A percentile compares a stretch with the other conserved stretches of the same genome.
Evolutionary conservation across 2,113 vertebrate genomes (phyloP).

Genomic region (Psophia crepitans): DNA sequence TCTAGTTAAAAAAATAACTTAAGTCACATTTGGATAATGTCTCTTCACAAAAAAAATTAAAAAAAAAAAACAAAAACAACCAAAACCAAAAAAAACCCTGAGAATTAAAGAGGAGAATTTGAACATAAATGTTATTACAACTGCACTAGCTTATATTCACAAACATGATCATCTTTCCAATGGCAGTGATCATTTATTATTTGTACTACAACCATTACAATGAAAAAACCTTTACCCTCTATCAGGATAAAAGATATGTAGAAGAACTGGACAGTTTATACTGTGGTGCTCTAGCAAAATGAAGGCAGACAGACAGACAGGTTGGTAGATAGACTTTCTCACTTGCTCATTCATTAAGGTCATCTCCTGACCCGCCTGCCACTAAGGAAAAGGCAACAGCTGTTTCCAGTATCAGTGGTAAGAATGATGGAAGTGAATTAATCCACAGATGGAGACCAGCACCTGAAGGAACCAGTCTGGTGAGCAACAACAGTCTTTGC

Average conservation of each 20-base stretch:
- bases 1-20: not conserved
- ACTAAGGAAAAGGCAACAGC: conserved; percentile 61
- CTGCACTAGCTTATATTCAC: not conserved
- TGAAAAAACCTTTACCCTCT: not conserved
- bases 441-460: conserved; percentile 59
- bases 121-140: not conserved
- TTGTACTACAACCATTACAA: not conserved
- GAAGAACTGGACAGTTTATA: not conserved
- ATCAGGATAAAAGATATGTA: not conserved
- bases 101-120: not conserved
- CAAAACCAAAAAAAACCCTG: too few species aligned
- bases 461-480: conserved; percentile 62
- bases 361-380: conserved; percentile 42
- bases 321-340: not conserved
- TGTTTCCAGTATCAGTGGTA: conserved; percentile 48
- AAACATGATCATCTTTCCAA: not conserved
- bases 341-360: conserved; percentile 42
- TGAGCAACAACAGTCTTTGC: conserved; percentile 39
- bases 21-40: not conserved
- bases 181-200: not conserved
- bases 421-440: conserved; percentile 63
- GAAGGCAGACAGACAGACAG: conserved; percentile 1
- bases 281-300: not conserved
- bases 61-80: too few species aligned
- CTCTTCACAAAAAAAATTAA: not conserved